These are phyloP conservation scores for Bombus difficillimus DNA, from an alignment of 1,140 invertebrate species.

Conservation along the genomic window DNA sequence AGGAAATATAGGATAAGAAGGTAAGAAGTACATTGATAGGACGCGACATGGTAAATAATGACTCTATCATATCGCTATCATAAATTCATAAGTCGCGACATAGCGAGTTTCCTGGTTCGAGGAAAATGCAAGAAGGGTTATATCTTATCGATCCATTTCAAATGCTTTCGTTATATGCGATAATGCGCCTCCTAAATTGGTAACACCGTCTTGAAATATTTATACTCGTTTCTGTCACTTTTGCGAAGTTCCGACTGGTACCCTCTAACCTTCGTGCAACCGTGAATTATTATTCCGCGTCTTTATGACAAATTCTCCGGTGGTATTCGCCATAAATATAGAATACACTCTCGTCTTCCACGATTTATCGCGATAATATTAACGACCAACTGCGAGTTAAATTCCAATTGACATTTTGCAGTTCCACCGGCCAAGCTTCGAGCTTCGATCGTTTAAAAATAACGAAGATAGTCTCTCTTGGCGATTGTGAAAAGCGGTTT, in stretches of 20 bases:
- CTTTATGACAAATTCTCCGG: neutral
- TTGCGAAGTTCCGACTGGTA: too few relatives aligned
- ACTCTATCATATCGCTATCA: conserved; percentile 14
- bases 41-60: neutral
- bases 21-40: neutral
- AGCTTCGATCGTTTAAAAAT: neutral
- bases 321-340: neutral
- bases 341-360: neutral
- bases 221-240: neutral
- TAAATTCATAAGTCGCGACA: conserved; percentile 42
- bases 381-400: neutral
- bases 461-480: neutral
- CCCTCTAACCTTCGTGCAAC: neutral
- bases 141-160: conserved; percentile 22
- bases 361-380: neutral
- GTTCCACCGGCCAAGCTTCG: neutral
- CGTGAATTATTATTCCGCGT: neutral
- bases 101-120: conserved; percentile 3
- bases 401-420: neutral
- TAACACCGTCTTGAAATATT: conserved; percentile 5
- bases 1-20: neutral
- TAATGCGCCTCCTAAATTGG: conserved; percentile 9
- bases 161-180: conserved; percentile 14
- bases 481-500: too few relatives aligned
- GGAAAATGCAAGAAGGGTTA: neutral